Percentiles rank a stretch among this genome's conserved stretches.
These are phyloP conservation scores for Tachina grossa DNA, from an alignment of 2,888 invertebrate genomes.

Conservation along the genomic window DNA sequence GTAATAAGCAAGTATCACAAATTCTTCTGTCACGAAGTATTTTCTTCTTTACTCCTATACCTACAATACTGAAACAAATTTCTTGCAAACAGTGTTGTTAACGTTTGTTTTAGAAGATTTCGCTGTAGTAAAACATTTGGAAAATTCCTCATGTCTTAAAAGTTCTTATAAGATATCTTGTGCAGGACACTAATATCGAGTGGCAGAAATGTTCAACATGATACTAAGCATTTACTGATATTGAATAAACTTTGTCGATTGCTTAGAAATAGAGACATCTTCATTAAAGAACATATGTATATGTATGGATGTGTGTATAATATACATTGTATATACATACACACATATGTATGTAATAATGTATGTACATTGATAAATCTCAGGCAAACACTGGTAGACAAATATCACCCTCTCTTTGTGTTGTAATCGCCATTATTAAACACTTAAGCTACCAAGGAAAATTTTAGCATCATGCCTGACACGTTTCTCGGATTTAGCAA, in stretches of 20 bases:
- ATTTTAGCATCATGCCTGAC: conserved; percentile 56
- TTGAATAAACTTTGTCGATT: conserved; percentile 33
- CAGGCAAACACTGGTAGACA: conserved; percentile 1
- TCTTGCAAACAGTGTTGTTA: no score
- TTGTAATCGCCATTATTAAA: conserved; percentile 61
- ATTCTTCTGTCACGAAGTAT: no score
- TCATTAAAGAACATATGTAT: neutral
- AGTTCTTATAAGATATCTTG: no score
- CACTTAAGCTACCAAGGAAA: conserved; percentile 64
- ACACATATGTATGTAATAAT: neutral
- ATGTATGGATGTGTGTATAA: no score
- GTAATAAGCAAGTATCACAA: accelerated
- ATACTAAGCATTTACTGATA: conserved; percentile 29
- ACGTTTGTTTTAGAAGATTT: no score
- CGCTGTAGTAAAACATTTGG: no score
- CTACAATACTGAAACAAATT: no score
- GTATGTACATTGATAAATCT: neutral
- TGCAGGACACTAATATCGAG: neutral
- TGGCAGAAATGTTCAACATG: neutral
- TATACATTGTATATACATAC: no score
- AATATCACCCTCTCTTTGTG: conserved; percentile 8
- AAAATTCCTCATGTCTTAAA: no score
- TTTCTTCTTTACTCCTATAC: no score
- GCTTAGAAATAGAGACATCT: conserved; percentile 27
- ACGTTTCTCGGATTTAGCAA: conserved; percentile 64